phyloP scores from a whole-genome alignment of 2,888 invertebrate genomes.

The Thelaira solivaga region DNA sequence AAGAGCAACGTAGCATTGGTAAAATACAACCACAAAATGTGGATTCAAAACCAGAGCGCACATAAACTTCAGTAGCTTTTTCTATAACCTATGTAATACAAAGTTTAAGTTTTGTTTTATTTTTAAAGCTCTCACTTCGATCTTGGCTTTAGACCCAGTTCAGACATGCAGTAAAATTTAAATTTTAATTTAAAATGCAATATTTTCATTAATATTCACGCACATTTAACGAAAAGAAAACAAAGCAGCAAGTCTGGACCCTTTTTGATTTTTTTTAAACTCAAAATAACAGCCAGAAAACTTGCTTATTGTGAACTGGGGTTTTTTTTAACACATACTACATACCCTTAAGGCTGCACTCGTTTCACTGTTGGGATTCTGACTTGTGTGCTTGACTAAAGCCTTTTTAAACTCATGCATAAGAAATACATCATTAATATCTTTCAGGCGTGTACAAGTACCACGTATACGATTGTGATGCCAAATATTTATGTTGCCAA shows the following conservation, averaged over 20 bases:
- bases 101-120: not conserved
- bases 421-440: slow-evolving; percentile 65
- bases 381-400: slow-evolving; percentile 27
- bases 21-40: slow-evolving; percentile 68
- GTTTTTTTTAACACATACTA: not conserved
- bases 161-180: no score
- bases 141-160: not conserved
- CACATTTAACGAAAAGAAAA: no score
- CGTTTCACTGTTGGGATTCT: slow-evolving; percentile 63
- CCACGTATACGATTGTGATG: slow-evolving; percentile 69
- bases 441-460: slow-evolving; percentile 66
- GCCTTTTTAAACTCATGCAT: slow-evolving; percentile 68
- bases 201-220: no score
- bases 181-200: no score
- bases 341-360: slow-evolving; percentile 65
- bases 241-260: no score
- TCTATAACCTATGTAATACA: slow-evolving; percentile 62
- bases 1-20: slow-evolving; percentile 64
- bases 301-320: no score
- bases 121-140: not conserved
- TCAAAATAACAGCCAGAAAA: no score
- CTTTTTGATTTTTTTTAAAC: no score
- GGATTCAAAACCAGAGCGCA: slow-evolving; percentile 67
- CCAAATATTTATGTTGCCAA: slow-evolving; percentile 68
- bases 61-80: slow-evolving; percentile 67